These are phyloP conservation scores for Matsumurasca onukii DNA, from an alignment of 1,140 invertebrate species.

Conservation along the genomic window DNA sequence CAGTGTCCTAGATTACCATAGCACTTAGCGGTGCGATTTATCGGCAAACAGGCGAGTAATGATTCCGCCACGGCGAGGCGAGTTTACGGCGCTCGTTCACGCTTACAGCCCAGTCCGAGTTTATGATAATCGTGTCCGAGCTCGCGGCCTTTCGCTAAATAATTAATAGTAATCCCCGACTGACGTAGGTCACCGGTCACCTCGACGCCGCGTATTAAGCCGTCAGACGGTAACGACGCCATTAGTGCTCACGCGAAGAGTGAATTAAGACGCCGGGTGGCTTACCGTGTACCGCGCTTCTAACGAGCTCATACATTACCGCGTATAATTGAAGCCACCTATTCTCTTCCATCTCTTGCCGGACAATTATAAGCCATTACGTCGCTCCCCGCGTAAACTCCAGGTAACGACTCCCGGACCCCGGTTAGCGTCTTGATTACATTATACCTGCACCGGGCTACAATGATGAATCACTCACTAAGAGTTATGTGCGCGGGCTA, in stretches of 20 bases:
- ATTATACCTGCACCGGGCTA: neutral
- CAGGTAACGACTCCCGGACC: neutral
- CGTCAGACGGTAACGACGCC: conserved; percentile 16
- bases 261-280: conserved; percentile 17
- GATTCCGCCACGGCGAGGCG: neutral
- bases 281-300: neutral
- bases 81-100: neutral
- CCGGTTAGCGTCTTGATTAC: neutral
- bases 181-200: conserved; percentile 7
- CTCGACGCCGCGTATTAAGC: conserved; percentile 11
- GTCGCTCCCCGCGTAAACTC: neutral
- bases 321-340: neutral
- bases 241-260: conserved; percentile 11
- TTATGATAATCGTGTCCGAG: too few species aligned
- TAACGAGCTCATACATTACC: neutral
- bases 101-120: neutral
- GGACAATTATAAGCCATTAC: neutral
- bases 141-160: too few species aligned
- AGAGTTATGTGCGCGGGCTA: neutral
- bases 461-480: too few species aligned
- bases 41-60: neutral
- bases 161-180: conserved; percentile 2
- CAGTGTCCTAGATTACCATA: neutral
- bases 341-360: neutral
- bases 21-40: neutral